Base-by-base conservation (phyloP, 2,113 vertebrate genomes). In the Semnornis frantzii region DNA sequence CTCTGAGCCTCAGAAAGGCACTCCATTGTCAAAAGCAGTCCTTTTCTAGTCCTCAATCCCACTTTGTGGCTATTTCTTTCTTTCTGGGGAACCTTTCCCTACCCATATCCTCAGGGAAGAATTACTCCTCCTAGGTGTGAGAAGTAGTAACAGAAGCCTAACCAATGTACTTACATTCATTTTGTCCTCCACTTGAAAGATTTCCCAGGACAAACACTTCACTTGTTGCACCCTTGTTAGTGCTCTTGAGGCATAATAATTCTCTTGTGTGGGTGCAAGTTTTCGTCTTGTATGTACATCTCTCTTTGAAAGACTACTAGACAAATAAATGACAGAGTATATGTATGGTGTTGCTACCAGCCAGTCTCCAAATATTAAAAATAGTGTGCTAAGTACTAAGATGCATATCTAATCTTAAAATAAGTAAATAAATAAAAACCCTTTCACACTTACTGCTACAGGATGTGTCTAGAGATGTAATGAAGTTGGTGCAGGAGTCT, bases 401-500 rank as follows among this genome's bases (percentile, higher is more conserved):
- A 82, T 55, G 86, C 20, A 13, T n/a, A 78, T 30, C 17, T 64
- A 93, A 87, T 55, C 30, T 72, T 77, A 28, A 93, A 94, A 82
- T 78, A 92, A 94, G 85, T 62, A 73, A 87, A 80, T 68, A 74
- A 81, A 78, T 33, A 20, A 60, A 66, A 19, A 34, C 60, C 84
- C 16, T 82, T 95, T 85, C 46, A 66, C 60, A 62, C 19, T 88
- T 90, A 75, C 94, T 94, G 75, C 79, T 96, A n/a, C 77, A 92
- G 92, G 82, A 82, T 94, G 70, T 93, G 78, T 84, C 90, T 93
- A 90, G 89, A 93, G 75, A 92, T 70, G 59, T 44, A 85, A 65
- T 86, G 75, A 89, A 90, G 42, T 55, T 93, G 37, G 92, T 92
- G n/a, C 63, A 73, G 69, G 28, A 85, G 85, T 83, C 81, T 96